Evolutionary conservation across 2,113 vertebrate genomes (phyloP).

Genomic region (Pteronura brasiliensis): DNA sequence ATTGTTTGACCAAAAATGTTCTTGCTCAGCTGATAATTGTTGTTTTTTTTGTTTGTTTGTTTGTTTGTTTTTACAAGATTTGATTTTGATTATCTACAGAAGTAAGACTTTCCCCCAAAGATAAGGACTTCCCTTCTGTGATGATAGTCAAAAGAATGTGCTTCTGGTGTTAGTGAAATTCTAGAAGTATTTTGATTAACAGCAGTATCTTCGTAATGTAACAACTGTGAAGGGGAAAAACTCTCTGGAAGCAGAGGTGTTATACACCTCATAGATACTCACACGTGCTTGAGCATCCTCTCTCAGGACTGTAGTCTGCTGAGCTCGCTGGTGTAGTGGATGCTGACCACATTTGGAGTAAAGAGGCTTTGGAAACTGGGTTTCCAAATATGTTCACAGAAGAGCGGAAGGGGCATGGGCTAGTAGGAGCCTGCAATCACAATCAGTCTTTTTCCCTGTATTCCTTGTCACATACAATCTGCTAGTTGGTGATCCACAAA

Average conservation of each 20-base stretch:
- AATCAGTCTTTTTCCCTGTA: not conserved
- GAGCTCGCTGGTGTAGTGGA: not conserved
- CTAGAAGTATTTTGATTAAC: not conserved
- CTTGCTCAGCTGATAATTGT: not conserved
- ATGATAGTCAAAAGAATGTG: not conserved
- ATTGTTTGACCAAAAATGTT: not conserved
- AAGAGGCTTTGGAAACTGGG: not conserved
- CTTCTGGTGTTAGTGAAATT: slow-evolving; percentile 11
- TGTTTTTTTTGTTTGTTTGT: not conserved
- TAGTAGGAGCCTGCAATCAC: not conserved
- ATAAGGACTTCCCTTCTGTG: not conserved
- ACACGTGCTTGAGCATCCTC: fast-evolving
- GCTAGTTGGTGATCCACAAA: not conserved
- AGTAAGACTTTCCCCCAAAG: not conserved
- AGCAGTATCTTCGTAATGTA: not conserved
- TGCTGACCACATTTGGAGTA: not conserved
- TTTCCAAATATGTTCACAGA: not conserved
- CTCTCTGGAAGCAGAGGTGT: not conserved
- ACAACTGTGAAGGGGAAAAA: not conserved
- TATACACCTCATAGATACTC: fast-evolving
- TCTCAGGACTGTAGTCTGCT: not conserved
- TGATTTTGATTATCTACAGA: not conserved
- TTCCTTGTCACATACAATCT: not conserved
- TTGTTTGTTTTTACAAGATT: not conserved
- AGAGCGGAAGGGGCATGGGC: not conserved